Conservation (phyloP, 2,888 invertebrate genomes). For the Epistrophella euchroma region DNA sequence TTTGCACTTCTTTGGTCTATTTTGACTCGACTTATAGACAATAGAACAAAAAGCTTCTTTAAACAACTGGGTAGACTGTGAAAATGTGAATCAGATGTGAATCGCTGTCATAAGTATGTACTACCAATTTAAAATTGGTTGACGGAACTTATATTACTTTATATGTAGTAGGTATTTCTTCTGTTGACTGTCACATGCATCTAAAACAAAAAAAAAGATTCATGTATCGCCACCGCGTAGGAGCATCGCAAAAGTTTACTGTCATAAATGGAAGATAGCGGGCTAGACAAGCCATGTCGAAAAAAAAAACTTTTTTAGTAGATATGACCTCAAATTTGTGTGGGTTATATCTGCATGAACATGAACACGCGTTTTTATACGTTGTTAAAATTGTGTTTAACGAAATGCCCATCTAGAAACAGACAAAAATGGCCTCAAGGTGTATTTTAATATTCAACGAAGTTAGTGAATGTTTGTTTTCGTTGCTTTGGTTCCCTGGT, state of each 20-base stretch:
- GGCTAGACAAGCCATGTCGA: background rate
- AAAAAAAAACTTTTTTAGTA: background rate
- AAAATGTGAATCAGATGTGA: no score
- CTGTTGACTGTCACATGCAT: background rate
- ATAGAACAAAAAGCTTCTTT: no score
- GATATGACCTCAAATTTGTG: constrained; percentile 24
- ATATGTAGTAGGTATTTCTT: no score
- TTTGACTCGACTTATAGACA: no score
- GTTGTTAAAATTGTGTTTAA: constrained; percentile 58
- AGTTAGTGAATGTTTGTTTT: constrained; percentile 47
- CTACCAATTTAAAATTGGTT: no score
- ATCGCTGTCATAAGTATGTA: no score
- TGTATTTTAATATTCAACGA: constrained; percentile 68
- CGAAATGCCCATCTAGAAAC: constrained; percentile 68
- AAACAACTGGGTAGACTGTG: no score
- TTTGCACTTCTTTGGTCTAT: no score
- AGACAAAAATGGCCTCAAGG: constrained; percentile 58
- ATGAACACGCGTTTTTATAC: background rate
- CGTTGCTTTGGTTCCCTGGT: constrained; percentile 8
- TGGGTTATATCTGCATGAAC: background rate
- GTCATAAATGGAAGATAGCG: background rate
- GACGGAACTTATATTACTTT: no score
- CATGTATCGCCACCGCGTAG: background rate
- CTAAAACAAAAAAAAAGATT: background rate
- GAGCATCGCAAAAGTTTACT: background rate